These are phyloP conservation scores for Hyposmocoma kahamanoa DNA, from an alignment of 1,140 invertebrate genomes.

Conservation along the genomic window DNA sequence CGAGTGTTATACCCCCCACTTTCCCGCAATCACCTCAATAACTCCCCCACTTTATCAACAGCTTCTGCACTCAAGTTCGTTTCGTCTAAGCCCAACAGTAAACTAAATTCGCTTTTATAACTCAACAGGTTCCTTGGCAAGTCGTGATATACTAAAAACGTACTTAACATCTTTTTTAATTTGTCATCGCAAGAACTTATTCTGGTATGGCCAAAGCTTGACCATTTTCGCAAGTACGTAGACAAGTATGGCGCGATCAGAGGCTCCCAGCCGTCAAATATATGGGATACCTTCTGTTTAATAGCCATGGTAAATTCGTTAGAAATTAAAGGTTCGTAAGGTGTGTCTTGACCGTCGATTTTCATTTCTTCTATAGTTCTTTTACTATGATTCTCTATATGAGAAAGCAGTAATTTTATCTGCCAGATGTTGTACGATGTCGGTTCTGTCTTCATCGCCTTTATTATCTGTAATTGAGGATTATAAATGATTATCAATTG, in stretches of 20 bases:
- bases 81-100: constrained; percentile 45
- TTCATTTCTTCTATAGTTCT: constrained; percentile 31
- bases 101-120: constrained; percentile 36
- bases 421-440: constrained; percentile 78
- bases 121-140: constrained; percentile 66
- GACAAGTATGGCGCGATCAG: constrained; percentile 63
- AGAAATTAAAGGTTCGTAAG: constrained; percentile 50
- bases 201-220: constrained; percentile 46
- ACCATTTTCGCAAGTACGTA: constrained; percentile 67
- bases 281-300: constrained; percentile 71
- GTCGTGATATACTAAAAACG: constrained; percentile 77
- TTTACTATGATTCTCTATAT: constrained; percentile 52
- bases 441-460: constrained; percentile 60
- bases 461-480: constrained; percentile 58
- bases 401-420: constrained; percentile 76
- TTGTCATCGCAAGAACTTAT: constrained; percentile 32
- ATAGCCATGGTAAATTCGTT: constrained; percentile 68
- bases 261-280: constrained; percentile 75
- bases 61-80: constrained; percentile 42
- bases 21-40: constrained; percentile 51
- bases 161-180: constrained; percentile 63
- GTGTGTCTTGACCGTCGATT: constrained; percentile 31
- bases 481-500: too few relatives aligned
- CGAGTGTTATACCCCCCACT: constrained; percentile 30
- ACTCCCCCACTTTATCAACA: constrained; percentile 37